Conservation (phyloP, 2,888 invertebrate genomes). For the Iselma pallidipennis region DNA sequence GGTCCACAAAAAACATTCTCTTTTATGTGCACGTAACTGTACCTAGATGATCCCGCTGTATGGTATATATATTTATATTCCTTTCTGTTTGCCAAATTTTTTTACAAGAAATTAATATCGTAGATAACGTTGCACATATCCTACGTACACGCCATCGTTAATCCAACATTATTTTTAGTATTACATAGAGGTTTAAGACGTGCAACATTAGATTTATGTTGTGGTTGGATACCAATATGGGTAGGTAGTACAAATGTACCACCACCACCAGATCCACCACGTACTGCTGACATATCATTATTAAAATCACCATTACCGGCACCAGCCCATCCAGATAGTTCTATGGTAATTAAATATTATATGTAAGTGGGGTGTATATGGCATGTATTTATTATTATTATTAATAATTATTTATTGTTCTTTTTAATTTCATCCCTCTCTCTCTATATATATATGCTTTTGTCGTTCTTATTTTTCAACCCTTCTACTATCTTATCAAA, state of each 20-base stretch:
- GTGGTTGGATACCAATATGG: slow-evolving; percentile 62
- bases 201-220: slow-evolving; percentile 74
- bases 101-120: slow-evolving; percentile 50
- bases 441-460: no score
- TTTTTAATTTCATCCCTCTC: no score
- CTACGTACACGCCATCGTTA: slow-evolving; percentile 84
- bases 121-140: slow-evolving; percentile 85
- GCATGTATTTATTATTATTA: slow-evolving; percentile 31
- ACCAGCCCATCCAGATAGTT: slow-evolving; percentile 58
- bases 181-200: slow-evolving; percentile 75
- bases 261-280: slow-evolving; percentile 64
- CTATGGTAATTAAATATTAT: slow-evolving; percentile 61
- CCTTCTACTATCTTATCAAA: no score
- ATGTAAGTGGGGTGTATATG: slow-evolving; percentile 58
- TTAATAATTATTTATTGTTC: background rate
- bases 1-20: no score
- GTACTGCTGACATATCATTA: slow-evolving; percentile 64
- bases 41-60: no score
- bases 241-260: slow-evolving; percentile 55
- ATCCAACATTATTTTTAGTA: slow-evolving; percentile 78
- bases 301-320: slow-evolving; percentile 65
- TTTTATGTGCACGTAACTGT: no score
- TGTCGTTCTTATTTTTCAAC: no score
- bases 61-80: no score
- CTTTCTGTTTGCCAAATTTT: no score